A percentile compares a stretch with the other conserved stretches of the same genome.
Conservation (phyloP, 2,113 vertebrate genomes). For the Isurus oxyrinchus region DNA sequence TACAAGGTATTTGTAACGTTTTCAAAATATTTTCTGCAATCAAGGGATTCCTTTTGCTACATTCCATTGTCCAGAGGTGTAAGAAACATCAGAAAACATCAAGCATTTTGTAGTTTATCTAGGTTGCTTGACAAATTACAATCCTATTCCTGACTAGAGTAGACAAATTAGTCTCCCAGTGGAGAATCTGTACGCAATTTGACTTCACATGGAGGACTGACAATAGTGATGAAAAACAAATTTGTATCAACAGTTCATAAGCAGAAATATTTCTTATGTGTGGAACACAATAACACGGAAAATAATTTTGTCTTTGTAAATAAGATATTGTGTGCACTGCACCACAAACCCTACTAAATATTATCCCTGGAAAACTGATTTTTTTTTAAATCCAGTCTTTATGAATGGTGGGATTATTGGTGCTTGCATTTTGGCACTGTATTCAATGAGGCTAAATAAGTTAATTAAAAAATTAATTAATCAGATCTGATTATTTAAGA, state of each 20-base stretch:
- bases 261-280: background rate
- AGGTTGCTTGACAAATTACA: background rate
- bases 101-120: background rate
- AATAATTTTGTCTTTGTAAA: background rate
- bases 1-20: background rate
- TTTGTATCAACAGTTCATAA: background rate
- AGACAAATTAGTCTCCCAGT: background rate
- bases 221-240: background rate
- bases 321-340: background rate
- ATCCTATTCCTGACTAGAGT: background rate
- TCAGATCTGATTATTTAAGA: background rate
- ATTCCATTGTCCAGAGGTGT: background rate
- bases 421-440: background rate
- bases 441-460: background rate
- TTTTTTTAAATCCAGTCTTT: background rate
- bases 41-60: background rate
- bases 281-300: background rate
- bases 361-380: background rate
- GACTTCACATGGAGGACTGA: background rate
- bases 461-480: background rate
- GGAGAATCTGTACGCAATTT: background rate
- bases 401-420: background rate
- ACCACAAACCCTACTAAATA: background rate
- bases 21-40: background rate
- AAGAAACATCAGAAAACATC: background rate